Base-by-base conservation (phyloP, 2,888 invertebrate genomes). In the Coenonympha glycerion region DNA sequence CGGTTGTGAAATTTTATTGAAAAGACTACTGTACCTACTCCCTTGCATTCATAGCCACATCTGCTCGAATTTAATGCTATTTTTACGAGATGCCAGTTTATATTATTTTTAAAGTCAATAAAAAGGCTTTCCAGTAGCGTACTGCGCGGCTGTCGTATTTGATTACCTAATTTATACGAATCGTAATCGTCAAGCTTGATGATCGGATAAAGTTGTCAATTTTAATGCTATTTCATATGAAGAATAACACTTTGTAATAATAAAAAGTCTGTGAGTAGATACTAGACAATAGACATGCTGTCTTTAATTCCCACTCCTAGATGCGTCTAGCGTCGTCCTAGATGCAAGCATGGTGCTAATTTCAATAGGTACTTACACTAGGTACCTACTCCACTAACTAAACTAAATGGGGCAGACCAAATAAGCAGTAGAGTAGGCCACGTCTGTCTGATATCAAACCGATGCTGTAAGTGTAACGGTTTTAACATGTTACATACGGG, bases 41-140 rank as follows among this genome's bases (percentile, higher is more conserved):
- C 33, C 33, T 34, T 45, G 45, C 45, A 45, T 45, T 45, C 45
- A 34, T 45, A 34, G 45, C 22, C 45, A 24, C 45, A 34, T 34
- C 45, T 45, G 45, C 21, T 45, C 22, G 45, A 45, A 11, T 45
- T 44, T 45, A 34, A 45, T 45, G 33, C 34, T 45, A 45, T 45
- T 45, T 45, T 45, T 45, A 45, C 34, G 45, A 45, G 45, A 45
- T 16, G 34, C 45, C 24, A 45, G 45, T 45, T 45, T 45, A 45
- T 45, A 45, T 45, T 45, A 45, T 45, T 45, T 45, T 45, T 45
- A 45, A 45, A 45, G 45, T 33, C 45, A 45, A 45, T 45, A 45
- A 45, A 45, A 34, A 30, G 30, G 30, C 22, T 34, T 45, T 45
- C n/a, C 45, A 45, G 42, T 44, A 34, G 34, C 22, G 9, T n/a